Conservation (phyloP, 2,888 invertebrate genomes). For the Criorhina ranunculi region DNA sequence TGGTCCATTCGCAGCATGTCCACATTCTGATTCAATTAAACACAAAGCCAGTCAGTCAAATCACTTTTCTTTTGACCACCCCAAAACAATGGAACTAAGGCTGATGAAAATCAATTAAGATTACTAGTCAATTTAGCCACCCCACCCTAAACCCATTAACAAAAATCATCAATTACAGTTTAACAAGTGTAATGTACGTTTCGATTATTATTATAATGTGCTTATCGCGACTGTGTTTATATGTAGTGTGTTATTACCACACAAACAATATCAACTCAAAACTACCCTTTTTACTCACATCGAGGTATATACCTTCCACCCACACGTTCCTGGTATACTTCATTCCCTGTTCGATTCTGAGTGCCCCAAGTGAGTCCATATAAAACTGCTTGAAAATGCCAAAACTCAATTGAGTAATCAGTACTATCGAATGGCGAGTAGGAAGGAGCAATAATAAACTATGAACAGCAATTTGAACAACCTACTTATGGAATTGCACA, state of each 20-base stretch:
- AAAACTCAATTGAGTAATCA: slow-evolving; percentile 51
- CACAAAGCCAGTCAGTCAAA: too few species aligned
- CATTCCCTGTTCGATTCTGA: neutral
- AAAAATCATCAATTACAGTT: slow-evolving; percentile 35
- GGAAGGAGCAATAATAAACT: too few species aligned
- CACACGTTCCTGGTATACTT: too few species aligned
- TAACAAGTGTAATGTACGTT: slow-evolving; percentile 33
- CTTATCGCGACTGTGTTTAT: slow-evolving; percentile 2
- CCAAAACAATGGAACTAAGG: neutral
- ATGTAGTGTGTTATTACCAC: too few species aligned
- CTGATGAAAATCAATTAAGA: slow-evolving; percentile 1
- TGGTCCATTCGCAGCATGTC: too few species aligned
- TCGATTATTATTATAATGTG: slow-evolving; percentile 1
- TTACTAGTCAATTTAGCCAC: neutral
- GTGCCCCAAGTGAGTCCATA: slow-evolving; percentile 4
- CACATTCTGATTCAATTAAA: neutral
- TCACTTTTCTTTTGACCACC: too few species aligned
- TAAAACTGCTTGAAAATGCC: slow-evolving; percentile 43
- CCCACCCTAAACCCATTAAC: neutral
- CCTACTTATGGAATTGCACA: neutral
- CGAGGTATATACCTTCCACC: too few species aligned
- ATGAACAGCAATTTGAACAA: too few species aligned
- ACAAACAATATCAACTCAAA: slow-evolving; percentile 1
- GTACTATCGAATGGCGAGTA: neutral
- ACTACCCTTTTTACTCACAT: neutral